Percentiles rank a stretch among this genome's conserved stretches.
Conservation (phyloP, 2,888 invertebrate species). For the Cyclophora punctaria region DNA sequence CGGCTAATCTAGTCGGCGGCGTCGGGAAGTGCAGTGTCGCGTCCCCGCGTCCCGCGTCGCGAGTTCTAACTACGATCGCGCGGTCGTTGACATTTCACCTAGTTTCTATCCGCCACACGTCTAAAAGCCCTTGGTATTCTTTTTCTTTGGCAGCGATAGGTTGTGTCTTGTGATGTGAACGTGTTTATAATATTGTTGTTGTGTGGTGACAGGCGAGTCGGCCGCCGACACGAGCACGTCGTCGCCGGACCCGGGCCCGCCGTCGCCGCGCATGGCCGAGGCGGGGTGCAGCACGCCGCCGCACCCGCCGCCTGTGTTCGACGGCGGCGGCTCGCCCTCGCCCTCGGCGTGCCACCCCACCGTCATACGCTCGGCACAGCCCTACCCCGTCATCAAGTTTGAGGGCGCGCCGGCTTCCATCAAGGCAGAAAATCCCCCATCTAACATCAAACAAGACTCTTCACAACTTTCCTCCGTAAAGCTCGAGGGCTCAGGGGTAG, state of each 20-base stretch:
- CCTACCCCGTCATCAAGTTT: slow-evolving; percentile 76
- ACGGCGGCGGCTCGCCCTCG: slow-evolving; percentile 65
- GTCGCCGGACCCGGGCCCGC: slow-evolving; percentile 91
- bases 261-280: slow-evolving; percentile 86
- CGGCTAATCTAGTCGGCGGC: slow-evolving; percentile 72
- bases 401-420: slow-evolving; percentile 62
- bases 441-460: slow-evolving; percentile 45
- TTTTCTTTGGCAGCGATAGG: slow-evolving; percentile 40
- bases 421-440: slow-evolving; percentile 47
- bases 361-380: slow-evolving; percentile 75
- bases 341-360: slow-evolving; percentile 63
- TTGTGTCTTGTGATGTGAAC: slow-evolving; percentile 18
- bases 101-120: slow-evolving; percentile 70
- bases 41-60: slow-evolving; percentile 68
- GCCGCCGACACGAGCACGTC: slow-evolving; percentile 95
- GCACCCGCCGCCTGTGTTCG: slow-evolving; percentile 73
- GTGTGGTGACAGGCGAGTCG: slow-evolving; percentile 83
- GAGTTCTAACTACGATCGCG: slow-evolving; percentile 58
- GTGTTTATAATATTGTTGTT: slow-evolving; percentile 12
- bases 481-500: slow-evolving; percentile 48
- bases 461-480: slow-evolving; percentile 66
- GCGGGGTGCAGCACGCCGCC: slow-evolving; percentile 78
- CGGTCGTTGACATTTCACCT: slow-evolving; percentile 75
- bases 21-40: slow-evolving; percentile 76
- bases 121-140: slow-evolving; percentile 56